Base-by-base conservation (phyloP, 2,113 vertebrate genomes). In the Melanocharis versteri region DNA sequence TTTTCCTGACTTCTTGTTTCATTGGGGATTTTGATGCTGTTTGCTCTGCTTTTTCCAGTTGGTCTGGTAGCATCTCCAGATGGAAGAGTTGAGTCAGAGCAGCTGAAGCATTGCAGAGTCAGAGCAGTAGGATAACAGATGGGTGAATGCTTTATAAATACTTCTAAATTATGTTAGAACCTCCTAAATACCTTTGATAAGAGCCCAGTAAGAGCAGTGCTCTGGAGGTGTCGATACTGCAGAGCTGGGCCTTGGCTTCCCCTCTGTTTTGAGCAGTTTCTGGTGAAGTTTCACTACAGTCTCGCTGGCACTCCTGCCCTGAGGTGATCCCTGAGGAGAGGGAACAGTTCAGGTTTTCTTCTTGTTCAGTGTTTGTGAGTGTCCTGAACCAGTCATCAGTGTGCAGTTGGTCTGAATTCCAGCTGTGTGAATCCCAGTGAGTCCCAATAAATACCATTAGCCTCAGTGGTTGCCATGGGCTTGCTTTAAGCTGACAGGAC, bases 11-110 rank as follows among this genome's bases (percentile, higher is more conserved):
- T 89, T 83, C 40, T 89, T 94, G 70, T 83, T 91, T 94, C 2
- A 1, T 19, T 93, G 93, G 70, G 68, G 39, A 53, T 90, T 84
- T 91, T 79, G 58, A 72, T 92, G 78, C 71, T 88, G 42, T 75
- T 95, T 90, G 90, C 93, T 89, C 87, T 92, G 82, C 93, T 92
- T 97, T 96, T 95, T 92, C 90, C 94, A 93, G 87, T 95, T 96
- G 94, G 76, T 96, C 79, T 95, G 85, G 83, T 96, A 92, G 79
- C 83, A 87, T 96, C 71, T 95, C 92, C 95, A 95, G 93, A 93
- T 97, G 96, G 95, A 93, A 83, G 88, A 93, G 71, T 90, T 96
- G 96, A 96, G 93, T 96, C 94, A 96, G 91, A 95, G 87, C 86
- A 93, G 92, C 90, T 94, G 90, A 95, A 95, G 68, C 83, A 73